Percentiles rank a stretch among this genome's conserved stretches.
These are phyloP conservation scores for Penelope pileata DNA, from an alignment of 2,113 vertebrate genomes.

Conservation along the genomic window DNA sequence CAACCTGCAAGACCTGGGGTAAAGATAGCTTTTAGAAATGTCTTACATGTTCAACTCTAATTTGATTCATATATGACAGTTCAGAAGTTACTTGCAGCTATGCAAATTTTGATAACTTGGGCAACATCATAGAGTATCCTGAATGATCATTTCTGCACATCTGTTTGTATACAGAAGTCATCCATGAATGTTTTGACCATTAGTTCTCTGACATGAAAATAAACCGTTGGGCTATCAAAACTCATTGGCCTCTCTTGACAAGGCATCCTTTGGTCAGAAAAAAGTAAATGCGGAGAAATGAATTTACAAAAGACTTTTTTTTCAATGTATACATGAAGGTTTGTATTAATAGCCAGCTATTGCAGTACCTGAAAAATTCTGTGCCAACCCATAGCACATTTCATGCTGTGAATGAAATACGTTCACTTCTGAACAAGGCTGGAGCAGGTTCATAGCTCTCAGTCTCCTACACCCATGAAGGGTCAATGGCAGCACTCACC, in stretches of 20 bases:
- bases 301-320: neutral
- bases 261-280: neutral
- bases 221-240: neutral
- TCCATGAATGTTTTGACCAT: neutral
- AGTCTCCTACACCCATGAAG: neutral
- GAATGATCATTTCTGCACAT: rapidly evolving
- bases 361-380: neutral
- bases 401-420: neutral
- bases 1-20: neutral
- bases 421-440: neutral
- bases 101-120: neutral
- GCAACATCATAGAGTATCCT: neutral
- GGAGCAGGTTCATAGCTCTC: neutral
- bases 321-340: neutral
- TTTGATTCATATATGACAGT: neutral
- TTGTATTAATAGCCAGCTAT: neutral
- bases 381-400: neutral
- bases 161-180: neutral
- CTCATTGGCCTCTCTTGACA: neutral
- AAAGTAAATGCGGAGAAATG: neutral
- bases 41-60: neutral
- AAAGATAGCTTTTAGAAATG: neutral
- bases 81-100: neutral
- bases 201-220: neutral
- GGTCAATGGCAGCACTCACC: neutral